Conservation (phyloP, 2,797 vertebrate species). For the Denticeps clupeoides region DNA sequence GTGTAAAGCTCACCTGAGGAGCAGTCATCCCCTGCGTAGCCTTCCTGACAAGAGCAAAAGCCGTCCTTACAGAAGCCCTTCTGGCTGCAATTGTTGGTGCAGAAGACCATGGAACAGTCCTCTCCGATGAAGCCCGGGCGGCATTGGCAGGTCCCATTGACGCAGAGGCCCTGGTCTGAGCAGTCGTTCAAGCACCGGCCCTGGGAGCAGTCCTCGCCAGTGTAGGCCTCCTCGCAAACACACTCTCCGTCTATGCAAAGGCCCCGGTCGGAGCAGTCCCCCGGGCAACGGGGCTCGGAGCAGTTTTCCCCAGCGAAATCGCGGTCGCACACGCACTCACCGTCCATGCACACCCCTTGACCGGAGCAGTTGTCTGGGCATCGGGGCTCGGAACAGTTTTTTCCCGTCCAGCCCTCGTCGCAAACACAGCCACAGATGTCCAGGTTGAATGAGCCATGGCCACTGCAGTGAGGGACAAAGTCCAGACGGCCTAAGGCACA, state of each 20-base stretch:
- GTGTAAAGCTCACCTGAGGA: constrained; percentile 85
- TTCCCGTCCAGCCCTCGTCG: constrained; percentile 84
- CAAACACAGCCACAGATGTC: constrained; percentile 88
- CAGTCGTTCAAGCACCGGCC: constrained; percentile 84
- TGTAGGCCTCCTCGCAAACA: constrained; percentile 82
- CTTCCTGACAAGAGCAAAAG: constrained; percentile 79
- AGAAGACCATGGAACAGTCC: constrained; percentile 76
- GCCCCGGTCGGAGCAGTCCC: constrained; percentile 80
- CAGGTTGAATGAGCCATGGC: constrained; percentile 89
- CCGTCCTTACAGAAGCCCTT: constrained; percentile 79
- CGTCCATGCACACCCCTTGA: constrained; percentile 80
- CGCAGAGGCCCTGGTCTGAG: constrained; percentile 75
- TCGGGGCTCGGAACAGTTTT: constrained; percentile 85
- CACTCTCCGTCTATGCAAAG: constrained; percentile 90
- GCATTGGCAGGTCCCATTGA: constrained; percentile 83
- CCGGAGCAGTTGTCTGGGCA: constrained; percentile 86
- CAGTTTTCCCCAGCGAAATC: constrained; percentile 89
- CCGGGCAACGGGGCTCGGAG: constrained; percentile 76
- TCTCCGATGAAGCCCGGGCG: constrained; percentile 76
- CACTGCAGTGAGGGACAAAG: constrained; percentile 79
- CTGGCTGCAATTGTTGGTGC: constrained; percentile 81
- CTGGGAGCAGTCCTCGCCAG: constrained; percentile 77
- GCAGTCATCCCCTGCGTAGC: constrained; percentile 84
- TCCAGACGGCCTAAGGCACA: constrained; percentile 87
- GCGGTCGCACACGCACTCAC: constrained; percentile 83